Base-by-base conservation (phyloP, 2,888 invertebrate genomes). In the Tortricodes alternella region DNA sequence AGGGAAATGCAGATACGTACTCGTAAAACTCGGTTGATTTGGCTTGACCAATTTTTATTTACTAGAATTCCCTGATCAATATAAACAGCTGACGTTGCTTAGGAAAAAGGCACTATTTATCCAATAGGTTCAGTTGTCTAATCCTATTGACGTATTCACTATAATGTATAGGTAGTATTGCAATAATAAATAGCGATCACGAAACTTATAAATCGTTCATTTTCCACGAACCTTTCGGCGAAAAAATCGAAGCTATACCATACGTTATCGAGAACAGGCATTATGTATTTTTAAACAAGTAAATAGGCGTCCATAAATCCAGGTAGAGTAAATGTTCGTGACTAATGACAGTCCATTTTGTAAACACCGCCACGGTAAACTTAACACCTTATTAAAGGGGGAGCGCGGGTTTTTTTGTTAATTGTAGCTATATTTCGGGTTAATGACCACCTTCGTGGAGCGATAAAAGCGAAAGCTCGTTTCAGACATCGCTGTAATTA, bases 351-450 rank as follows among this genome's bases (percentile, higher is more conserved):
- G 70, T 76, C 75, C 74, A 79, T 81, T 86, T 78, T 66, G 76
- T 73, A 78, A 80, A 77, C 78, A 78, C 74, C 73, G 73, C 70
- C 61, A 74, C 74, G 76, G 78, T 74, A 78, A 83, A 83, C 79
- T 86, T 83, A 85, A 85, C 86, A 88, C 87, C 83, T 84, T 85
- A 85, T 89, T 85, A 87, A 86, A 76, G 65, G 71, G 64, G 71
- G 68, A 63, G 78, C 78, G 79, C 74, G 76, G 81, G 78, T 84
- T 86, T 89, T 81, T 88, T 87, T 84, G 85, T 82, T 89, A 88
- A 89, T 89, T 83, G 82, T 73, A 73, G 77, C 82, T 76, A 82
- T 86, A 86, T 87, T 86, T 86, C 72, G 80, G 78, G 77, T 76
- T 83, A 89, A 87, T 74, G 80, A 74, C 80, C 76, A 78, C 79